Evolutionary conservation across 2,888 invertebrate species (phyloP), one percentile per base, ranked within the genome.

Genomic region (Parelbella ahira): DNA sequence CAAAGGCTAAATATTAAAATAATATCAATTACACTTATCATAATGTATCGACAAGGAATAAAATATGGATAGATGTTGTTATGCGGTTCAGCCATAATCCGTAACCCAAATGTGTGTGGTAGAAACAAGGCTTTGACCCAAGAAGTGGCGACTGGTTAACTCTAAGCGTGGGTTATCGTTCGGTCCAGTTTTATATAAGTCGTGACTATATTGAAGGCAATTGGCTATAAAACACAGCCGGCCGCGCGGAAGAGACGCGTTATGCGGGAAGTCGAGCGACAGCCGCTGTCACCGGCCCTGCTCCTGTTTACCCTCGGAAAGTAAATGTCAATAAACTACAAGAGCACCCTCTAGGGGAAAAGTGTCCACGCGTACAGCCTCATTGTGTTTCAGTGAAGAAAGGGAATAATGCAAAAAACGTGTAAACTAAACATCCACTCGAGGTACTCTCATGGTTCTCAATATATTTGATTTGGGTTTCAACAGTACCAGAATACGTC

Each of bases 321-420:
- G 86, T 86, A 82, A 86, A 86, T 83, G 86, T 84, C 84, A 86
- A 86, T 81, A 86, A 78, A 77, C 69, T 75, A 75, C 72, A 74
- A 77, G 75, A 67, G 64, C 60, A 56, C 66, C 67, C 76, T 71
- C 65, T 55, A 51, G 69, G 74, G 66, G 67, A 67, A 68, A 71
- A 75, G 72, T 75, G 72, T 67, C 68, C 68, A 58, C 50, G 60
- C 63, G 63, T n/a, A n/a, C 64, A 58, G 65, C 55, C 54, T 48
- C 60, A 45, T 64, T 63, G 72, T 77, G 73, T 78, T 71, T 69
- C 60, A 56, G 50, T 54, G 54, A 60, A 56, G 56, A 50, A 51
- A 46, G 48, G 47, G 51, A 53, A 56, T 62, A 63, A 63, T 60
- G 60, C 56, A 60, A 59, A 64, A 61, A 58, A 56, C 59, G 56